Conservation (phyloP, 1,140 invertebrate species). For the Choristoneura fumiferana region DNA sequence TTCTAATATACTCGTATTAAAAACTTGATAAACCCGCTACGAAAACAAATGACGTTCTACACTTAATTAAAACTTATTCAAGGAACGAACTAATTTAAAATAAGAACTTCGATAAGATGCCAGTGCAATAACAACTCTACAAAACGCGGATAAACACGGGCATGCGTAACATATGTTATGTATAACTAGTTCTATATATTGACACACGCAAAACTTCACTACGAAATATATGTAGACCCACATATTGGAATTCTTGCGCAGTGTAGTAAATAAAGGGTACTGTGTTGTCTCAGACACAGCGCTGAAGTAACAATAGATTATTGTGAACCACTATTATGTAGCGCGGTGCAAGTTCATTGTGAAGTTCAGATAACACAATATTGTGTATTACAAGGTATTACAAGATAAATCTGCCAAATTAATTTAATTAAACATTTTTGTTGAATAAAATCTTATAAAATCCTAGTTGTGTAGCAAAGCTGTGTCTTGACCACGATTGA, state of each 20-base stretch:
- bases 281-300: not conserved
- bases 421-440: too few relatives aligned
- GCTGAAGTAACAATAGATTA: not conserved
- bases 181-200: not conserved
- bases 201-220: not conserved
- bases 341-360: not conserved
- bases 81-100: not conserved
- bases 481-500: too few relatives aligned
- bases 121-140: not conserved
- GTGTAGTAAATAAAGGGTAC: not conserved
- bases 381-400: too few relatives aligned
- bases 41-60: too few relatives aligned
- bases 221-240: not conserved
- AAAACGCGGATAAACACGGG: not conserved
- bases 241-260: conserved; percentile 13
- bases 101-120: not conserved
- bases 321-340: not conserved
- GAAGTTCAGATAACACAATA: not conserved
- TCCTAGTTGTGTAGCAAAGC: too few relatives aligned
- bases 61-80: too few relatives aligned
- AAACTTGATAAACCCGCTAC: too few relatives aligned
- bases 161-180: not conserved
- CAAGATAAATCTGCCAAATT: too few relatives aligned
- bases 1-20: too few relatives aligned
- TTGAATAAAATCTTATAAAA: too few relatives aligned